Conservation (phyloP, 2,888 invertebrate genomes). For the Alloscopus bannaensis region DNA sequence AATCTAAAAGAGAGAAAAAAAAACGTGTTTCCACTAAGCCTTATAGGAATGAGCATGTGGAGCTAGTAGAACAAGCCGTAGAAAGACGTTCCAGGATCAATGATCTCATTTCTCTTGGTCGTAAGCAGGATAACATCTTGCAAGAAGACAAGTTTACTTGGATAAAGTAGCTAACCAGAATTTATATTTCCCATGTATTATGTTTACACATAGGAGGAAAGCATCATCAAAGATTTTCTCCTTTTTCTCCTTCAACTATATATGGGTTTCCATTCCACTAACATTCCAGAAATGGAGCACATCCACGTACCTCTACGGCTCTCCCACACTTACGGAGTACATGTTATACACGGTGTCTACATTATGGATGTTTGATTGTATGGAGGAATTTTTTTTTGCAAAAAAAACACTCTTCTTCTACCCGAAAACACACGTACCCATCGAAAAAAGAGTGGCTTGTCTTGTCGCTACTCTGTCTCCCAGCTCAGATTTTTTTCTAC, state of each 20-base stretch:
- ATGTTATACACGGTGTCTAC: too few relatives aligned
- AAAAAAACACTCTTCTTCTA: too few relatives aligned
- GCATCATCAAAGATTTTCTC: constrained; percentile 26
- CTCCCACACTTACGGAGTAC: too few relatives aligned
- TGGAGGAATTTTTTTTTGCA: too few relatives aligned
- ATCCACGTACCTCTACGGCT: too few relatives aligned
- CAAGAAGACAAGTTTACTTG: constrained; percentile 23
- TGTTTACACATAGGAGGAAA: constrained; percentile 22
- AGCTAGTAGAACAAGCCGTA: constrained; percentile 27
- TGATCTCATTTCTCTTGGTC: constrained; percentile 49
- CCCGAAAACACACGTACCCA: too few relatives aligned
- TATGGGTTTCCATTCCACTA: constrained; percentile 20
- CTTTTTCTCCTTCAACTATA: constrained; percentile 17
- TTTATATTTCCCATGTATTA: constrained; percentile 26
- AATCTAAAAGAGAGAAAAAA: not conserved
- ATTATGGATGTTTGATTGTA: too few relatives aligned
- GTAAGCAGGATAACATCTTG: constrained; percentile 34
- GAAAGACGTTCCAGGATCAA: constrained; percentile 49
- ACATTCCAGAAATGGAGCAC: constrained; percentile 31
- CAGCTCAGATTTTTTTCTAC: too few relatives aligned
- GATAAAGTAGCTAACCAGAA: constrained; percentile 29
- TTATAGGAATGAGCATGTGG: not conserved
- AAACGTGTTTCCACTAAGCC: too few relatives aligned
- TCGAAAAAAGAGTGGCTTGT: too few relatives aligned
- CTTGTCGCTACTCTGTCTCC: too few relatives aligned